These are phyloP conservation scores for Apostichopus leukothele DNA, from an alignment of 53 echinoderm and acorn worm species.

Conservation along the genomic window DNA sequence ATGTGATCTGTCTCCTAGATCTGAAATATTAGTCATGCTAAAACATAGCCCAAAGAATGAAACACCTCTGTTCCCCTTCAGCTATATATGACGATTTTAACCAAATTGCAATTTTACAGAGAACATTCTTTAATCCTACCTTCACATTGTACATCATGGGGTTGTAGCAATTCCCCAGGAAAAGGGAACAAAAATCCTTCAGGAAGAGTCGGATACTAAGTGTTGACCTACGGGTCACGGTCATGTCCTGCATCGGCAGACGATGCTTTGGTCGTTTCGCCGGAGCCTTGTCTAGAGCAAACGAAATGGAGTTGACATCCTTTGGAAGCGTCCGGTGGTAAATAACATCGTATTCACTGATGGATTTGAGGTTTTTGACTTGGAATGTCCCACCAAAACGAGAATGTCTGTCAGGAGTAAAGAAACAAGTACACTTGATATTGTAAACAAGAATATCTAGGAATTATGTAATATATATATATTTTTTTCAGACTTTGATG, in stretches of 20 bases:
- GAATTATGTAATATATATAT: too few species aligned
- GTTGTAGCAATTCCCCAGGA: constrained; percentile 97
- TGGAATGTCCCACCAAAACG: constrained; percentile 94
- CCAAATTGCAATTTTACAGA: too few species aligned
- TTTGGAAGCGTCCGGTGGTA: constrained; percentile 77
- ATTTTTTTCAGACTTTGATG: too few species aligned
- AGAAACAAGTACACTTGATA: too few species aligned
- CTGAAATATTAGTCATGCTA: too few species aligned
- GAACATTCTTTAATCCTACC: constrained; percentile 47
- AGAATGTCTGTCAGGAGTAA: constrained; percentile 65
- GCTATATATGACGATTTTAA: too few species aligned
- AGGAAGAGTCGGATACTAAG: constrained; percentile 90
- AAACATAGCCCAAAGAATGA: too few species aligned
- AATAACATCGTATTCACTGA: constrained; percentile 87
- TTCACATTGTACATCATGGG: constrained; percentile 90
- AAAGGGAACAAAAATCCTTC: constrained; percentile 89
- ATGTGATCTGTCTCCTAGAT: too few species aligned
- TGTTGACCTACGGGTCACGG: constrained; percentile 75
- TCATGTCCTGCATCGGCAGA: constrained; percentile 79
- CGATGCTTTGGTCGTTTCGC: constrained; percentile 88
- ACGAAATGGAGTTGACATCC: constrained; percentile 70
- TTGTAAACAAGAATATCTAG: too few species aligned
- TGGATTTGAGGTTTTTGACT: constrained; percentile 92
- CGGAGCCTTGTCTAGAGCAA: constrained; percentile 79
- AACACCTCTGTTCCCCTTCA: too few species aligned